Conservation (phyloP, 2,888 invertebrate species). For the Mesochorus sp. region DNA sequence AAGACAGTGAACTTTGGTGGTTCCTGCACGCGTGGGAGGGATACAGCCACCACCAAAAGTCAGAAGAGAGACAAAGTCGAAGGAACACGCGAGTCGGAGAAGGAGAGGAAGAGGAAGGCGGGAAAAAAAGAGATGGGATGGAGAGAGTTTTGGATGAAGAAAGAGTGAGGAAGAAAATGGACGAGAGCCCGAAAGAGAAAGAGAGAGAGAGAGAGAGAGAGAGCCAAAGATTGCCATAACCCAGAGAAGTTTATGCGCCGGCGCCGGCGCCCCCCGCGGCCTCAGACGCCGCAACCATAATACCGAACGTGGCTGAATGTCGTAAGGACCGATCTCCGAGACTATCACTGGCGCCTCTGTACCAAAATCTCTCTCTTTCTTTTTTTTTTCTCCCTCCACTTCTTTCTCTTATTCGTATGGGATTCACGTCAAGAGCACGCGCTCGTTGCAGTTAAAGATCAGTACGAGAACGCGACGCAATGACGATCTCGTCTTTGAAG, state of each 20-base stretch:
- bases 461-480: neutral
- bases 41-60: slow-evolving; percentile 23
- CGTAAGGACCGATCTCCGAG: slow-evolving; percentile 67
- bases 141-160: too few species aligned
- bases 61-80: neutral
- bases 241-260: slow-evolving; percentile 81
- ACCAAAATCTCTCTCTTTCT: slow-evolving; percentile 50
- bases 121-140: neutral
- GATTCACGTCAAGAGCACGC: slow-evolving; percentile 15
- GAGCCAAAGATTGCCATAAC: slow-evolving; percentile 71
- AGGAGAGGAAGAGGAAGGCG: neutral
- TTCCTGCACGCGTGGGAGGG: slow-evolving; percentile 42
- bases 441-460: slow-evolving; percentile 3
- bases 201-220: slow-evolving; percentile 59
- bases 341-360: slow-evolving; percentile 75
- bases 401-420: neutral
- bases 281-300: slow-evolving; percentile 81
- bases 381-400: slow-evolving; percentile 33
- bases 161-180: neutral
- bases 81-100: neutral
- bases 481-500: slow-evolving; percentile 16
- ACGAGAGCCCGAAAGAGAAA: slow-evolving; percentile 18
- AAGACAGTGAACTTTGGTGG: slow-evolving; percentile 31
- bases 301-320: slow-evolving; percentile 66
- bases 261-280: slow-evolving; percentile 82